These are phyloP conservation scores for Ianthella basta DNA, from an alignment of 37 sponge, comb jelly and placozoan genomes.

Conservation along the genomic window DNA sequence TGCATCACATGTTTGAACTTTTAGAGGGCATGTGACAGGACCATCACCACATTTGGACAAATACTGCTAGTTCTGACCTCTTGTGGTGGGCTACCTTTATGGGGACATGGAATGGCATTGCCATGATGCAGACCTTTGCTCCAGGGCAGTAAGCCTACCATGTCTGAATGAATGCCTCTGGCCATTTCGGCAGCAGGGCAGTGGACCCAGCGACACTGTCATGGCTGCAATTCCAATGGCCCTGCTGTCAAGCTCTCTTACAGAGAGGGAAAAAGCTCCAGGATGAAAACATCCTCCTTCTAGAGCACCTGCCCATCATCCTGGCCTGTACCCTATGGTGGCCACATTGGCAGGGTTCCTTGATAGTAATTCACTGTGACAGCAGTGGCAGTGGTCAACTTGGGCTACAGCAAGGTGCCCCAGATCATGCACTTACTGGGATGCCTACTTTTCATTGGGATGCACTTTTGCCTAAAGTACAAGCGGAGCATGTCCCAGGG, in stretches of 20 bases:
- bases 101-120: background rate
- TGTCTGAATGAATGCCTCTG: no score
- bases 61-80: background rate
- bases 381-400: slow-evolving; percentile 21
- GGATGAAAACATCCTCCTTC: no score
- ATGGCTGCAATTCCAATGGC: no score
- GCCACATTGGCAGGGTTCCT: no score
- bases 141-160: no score
- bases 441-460: no score
- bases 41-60: background rate
- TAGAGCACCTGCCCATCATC: background rate
- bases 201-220: no score
- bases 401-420: slow-evolving; percentile 25
- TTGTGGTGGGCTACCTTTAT: background rate
- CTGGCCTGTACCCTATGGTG: background rate
- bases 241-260: no score
- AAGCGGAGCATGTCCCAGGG: no score
- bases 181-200: no score
- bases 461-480: no score
- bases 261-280: no score
- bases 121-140: background rate
- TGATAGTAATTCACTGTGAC: slow-evolving; percentile 9
- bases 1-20: background rate
- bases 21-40: background rate
- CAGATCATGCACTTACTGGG: slow-evolving; percentile 30